A percentile compares a stretch with the other conserved stretches of the same genome.
These are phyloP conservation scores for Calephelis virginiensis DNA, from an alignment of 1,140 invertebrate genomes.

Conservation along the genomic window DNA sequence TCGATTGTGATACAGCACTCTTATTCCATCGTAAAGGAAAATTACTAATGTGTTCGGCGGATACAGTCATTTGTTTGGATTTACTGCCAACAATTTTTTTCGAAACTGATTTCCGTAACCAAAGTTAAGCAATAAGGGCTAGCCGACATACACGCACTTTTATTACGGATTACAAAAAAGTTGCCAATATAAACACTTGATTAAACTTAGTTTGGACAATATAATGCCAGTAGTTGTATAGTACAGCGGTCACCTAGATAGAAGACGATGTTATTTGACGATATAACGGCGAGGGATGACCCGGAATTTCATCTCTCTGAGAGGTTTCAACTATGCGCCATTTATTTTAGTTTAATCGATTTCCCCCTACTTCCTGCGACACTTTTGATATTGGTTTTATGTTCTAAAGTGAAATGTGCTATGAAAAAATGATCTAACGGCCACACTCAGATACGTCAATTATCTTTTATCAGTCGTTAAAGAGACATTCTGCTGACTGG, in stretches of 20 bases:
- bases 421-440: not conserved
- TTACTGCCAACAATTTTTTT: no score
- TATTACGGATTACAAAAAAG: no score
- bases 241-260: slow-evolving; percentile 30
- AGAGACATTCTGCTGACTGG: not conserved
- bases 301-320: slow-evolving; percentile 61
- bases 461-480: no score
- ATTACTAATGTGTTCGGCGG: no score
- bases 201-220: no score
- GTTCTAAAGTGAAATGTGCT: slow-evolving; percentile 23
- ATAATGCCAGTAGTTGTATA: slow-evolving; percentile 23
- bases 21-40: no score
- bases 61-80: no score
- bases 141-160: no score
- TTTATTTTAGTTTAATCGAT: slow-evolving; percentile 64
- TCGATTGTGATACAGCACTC: no score
- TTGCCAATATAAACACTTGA: no score
- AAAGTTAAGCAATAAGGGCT: no score
- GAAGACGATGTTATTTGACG: slow-evolving; percentile 45
- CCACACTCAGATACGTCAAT: not conserved
- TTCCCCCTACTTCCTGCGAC: slow-evolving; percentile 45
- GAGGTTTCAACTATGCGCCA: slow-evolving; percentile 60
- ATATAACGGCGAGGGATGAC: slow-evolving; percentile 43
- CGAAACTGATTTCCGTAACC: no score
- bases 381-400: slow-evolving; percentile 39